phyloP scores from a whole-genome alignment of 2,113 vertebrate genomes.

The Hyaena hyaena region DNA sequence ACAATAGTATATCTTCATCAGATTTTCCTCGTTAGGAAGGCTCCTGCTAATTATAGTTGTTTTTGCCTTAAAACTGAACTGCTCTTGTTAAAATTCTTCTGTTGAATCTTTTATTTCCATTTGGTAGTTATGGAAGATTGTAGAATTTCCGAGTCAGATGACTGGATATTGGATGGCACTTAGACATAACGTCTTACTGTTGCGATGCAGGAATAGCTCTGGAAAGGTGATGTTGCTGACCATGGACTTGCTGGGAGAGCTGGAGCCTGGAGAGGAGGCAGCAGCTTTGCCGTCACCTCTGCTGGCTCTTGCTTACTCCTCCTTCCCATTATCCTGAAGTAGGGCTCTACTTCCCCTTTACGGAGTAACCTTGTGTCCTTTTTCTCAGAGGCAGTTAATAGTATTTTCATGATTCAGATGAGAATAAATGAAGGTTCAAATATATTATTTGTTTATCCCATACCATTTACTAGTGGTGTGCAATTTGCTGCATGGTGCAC shows the following conservation, averaged over 20 bases:
- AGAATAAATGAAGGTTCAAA: neutral
- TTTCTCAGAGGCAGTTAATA: neutral
- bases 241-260: neutral
- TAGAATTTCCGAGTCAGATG: slow-evolving; percentile 46
- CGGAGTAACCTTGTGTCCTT: neutral
- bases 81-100: slow-evolving; percentile 73
- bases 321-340: neutral
- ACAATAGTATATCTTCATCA: slow-evolving; percentile 65
- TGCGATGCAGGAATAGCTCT: neutral
- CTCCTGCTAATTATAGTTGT: slow-evolving; percentile 72
- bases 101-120: slow-evolving; percentile 53
- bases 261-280: neutral
- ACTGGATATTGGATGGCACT: neutral
- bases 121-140: slow-evolving; percentile 55
- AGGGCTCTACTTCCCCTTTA: neutral
- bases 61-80: slow-evolving; percentile 78
- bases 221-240: neutral
- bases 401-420: neutral
- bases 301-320: neutral
- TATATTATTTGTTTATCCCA: neutral
- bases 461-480: neutral
- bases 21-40: slow-evolving; percentile 73
- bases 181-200: neutral
- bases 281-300: neutral
- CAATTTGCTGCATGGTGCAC: neutral